These are phyloP conservation scores for Rhegmatorhina hoffmannsi DNA, from an alignment of 2,113 vertebrate species.

Conservation along the genomic window DNA sequence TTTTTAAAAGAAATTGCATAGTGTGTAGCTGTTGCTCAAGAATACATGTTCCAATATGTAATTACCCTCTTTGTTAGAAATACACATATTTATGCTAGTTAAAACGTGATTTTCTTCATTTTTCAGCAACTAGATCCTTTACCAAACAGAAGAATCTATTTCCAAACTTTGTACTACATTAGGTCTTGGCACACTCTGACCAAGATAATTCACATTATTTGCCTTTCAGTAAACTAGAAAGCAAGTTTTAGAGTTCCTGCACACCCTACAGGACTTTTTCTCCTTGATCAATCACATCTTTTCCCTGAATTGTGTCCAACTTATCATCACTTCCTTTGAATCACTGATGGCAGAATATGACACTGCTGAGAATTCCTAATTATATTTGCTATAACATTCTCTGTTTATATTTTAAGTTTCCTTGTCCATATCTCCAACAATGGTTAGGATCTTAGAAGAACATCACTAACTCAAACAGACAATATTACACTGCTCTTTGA, in stretches of 20 bases:
- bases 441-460: neutral
- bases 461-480: neutral
- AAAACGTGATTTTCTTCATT: neutral
- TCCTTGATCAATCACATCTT: neutral
- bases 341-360: neutral
- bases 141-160: neutral
- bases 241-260: neutral
- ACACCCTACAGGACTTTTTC: neutral
- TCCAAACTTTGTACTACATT: neutral
- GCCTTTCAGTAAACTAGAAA: neutral
- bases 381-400: neutral
- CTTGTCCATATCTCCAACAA: neutral
- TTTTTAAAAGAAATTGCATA: neutral
- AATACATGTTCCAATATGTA: neutral
- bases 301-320: neutral
- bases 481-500: neutral
- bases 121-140: neutral
- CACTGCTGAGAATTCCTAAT: neutral
- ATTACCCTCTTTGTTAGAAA: neutral
- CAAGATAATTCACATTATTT: neutral
- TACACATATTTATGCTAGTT: neutral
- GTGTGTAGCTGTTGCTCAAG: neutral
- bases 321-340: neutral
- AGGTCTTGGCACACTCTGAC: neutral
- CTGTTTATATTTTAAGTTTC: neutral